Evolutionary conservation across 1,140 invertebrate genomes (phyloP), one percentile per base, ranked within the genome.

Genomic region (Papilio dardanus): DNA sequence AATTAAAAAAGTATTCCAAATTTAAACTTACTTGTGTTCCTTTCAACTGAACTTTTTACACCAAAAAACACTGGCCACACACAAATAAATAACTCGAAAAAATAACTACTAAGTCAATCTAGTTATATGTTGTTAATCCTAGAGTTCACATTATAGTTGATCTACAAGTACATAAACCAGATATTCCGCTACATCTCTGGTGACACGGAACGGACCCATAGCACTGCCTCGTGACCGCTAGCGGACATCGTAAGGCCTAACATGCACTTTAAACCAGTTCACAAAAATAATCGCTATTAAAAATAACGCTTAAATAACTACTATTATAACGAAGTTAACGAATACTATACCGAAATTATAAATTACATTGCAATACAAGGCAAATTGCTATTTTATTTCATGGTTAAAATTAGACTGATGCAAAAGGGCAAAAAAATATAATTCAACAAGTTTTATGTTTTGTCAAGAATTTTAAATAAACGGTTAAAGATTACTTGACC

Each of bases 221-320:
- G 46, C 54, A 37, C 62, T 62, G 58, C 21, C 19, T 74, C 77
- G 62, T 71, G 75, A 77, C 76, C 71, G 77, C 76, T 68, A 74
- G 37, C 74, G 35, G 4, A 54, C 71, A 65, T 40, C 14, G 67
- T 69, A 69, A 69, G 35, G 35, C 31, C n/a, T 24, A 21, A 42
- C 35, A n/a, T 69, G 19, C 33, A 35, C 54, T 67, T 67, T 21
- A 14, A 35, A 35, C 31, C 2, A 33, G 30, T 67, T 31, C 65
- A 24, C 30, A 35, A 67, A 67, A 31, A n/a, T 67, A 35, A 35
- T 21, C 30, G 65, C 16, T 67, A 21, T 33, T 42, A 28, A 69
- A 31, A 33, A 33, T 68, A 37, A 69, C 33, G 67, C 28, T 28
- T 69, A 21, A 37, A 37, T 37, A 37, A 37, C 19, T 40, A 40